Evolutionary conservation across 2,113 vertebrate genomes (phyloP).

Genomic region (Perca flavescens): DNA sequence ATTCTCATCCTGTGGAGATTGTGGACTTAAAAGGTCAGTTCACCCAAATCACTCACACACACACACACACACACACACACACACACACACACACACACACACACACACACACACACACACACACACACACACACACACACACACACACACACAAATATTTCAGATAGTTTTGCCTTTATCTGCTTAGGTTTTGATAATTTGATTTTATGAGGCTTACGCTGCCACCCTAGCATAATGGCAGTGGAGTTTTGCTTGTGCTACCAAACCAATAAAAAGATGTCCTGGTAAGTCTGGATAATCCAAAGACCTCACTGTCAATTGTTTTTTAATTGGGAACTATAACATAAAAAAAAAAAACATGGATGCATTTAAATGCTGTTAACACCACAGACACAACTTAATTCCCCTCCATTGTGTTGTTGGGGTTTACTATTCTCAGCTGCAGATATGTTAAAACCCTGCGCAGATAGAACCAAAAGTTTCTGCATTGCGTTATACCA

Average conservation of each 20-base stretch:
- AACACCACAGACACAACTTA: neutral
- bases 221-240: neutral
- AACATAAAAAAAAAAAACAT: neutral
- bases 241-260: neutral
- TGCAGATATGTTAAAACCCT: neutral
- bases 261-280: too few relatives aligned
- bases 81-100: too few relatives aligned
- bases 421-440: neutral
- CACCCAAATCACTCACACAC: constrained; percentile 1
- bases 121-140: too few relatives aligned
- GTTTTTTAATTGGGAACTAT: neutral
- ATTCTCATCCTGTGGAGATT: neutral
- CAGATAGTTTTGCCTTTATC: neutral
- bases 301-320: too few relatives aligned
- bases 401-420: neutral
- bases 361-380: neutral
- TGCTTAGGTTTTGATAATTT: neutral
- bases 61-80: too few relatives aligned
- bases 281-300: too few relatives aligned
- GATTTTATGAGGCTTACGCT: too few relatives aligned
- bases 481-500: neutral
- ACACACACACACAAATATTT: neutral
- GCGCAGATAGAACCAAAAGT: neutral
- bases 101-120: neutral
- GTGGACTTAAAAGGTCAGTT: neutral